Evolutionary conservation across 2,113 vertebrate genomes (phyloP).

Genomic region (Nothobranchius kuhntae): DNA sequence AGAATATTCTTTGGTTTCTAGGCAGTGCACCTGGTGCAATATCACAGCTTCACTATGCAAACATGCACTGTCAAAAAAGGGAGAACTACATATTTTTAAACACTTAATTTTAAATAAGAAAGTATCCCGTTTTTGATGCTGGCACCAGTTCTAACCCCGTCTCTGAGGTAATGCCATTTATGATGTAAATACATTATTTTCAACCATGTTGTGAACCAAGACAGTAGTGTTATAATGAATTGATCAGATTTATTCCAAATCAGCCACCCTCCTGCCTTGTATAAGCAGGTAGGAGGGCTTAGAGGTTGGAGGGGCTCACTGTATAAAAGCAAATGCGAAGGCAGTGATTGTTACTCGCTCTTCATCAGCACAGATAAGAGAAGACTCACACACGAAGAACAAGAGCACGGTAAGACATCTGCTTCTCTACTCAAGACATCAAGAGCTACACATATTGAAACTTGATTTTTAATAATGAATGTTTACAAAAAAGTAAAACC

Average conservation of each 20-base stretch:
- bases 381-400: conserved; percentile 10
- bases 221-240: conserved; percentile 62
- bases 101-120: neutral
- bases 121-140: neutral
- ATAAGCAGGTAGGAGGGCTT: conserved; percentile 59
- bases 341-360: conserved; percentile 22
- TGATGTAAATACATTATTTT: conserved; percentile 61
- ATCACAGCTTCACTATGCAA: neutral
- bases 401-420: conserved; percentile 43
- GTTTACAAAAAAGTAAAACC: too few relatives aligned
- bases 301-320: conserved; percentile 33
- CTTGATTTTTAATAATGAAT: too few relatives aligned
- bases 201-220: conserved; percentile 48
- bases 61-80: neutral
- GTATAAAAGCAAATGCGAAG: conserved; percentile 65
- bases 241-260: conserved; percentile 71
- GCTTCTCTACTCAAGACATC: neutral
- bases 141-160: neutral
- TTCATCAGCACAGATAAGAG: conserved; percentile 48
- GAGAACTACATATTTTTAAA: neutral
- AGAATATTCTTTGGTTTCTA: neutral
- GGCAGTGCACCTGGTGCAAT: neutral
- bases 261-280: conserved; percentile 21
- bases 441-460: neutral
- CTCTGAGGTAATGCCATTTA: neutral